phyloP scores from a whole-genome alignment of 1,140 invertebrate genomes.

The Whitmania pigra region DNA sequence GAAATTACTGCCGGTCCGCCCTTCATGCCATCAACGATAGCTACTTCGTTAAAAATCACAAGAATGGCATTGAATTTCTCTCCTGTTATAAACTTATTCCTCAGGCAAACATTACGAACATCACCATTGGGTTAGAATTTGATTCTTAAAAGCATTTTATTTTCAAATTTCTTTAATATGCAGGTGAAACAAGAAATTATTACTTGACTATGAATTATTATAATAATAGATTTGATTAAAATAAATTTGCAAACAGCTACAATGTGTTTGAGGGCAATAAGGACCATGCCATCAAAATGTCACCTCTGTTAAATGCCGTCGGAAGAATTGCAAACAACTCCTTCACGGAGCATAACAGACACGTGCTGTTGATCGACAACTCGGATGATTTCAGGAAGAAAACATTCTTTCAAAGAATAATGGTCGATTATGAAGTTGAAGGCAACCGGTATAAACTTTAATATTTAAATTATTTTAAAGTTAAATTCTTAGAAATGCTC shows the following conservation, averaged over 20 bases:
- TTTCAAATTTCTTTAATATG: too few relatives aligned
- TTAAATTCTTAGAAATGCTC: not conserved
- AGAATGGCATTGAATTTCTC: constrained; percentile 37
- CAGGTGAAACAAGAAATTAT: too few relatives aligned
- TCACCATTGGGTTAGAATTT: constrained; percentile 33
- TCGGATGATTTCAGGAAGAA: constrained; percentile 48
- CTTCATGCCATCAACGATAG: constrained; percentile 35
- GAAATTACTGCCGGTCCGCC: constrained; percentile 37
- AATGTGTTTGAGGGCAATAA: constrained; percentile 36
- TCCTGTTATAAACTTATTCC: constrained; percentile 30
- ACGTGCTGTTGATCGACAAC: constrained; percentile 75
- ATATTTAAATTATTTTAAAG: too few relatives aligned
- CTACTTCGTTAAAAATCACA: constrained; percentile 32
- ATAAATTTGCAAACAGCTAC: constrained; percentile 1
- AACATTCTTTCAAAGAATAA: constrained; percentile 37
- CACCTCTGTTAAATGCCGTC: constrained; percentile 37
- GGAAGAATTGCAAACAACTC: constrained; percentile 53
- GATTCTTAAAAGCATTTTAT: too few relatives aligned
- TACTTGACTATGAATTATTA: too few relatives aligned
- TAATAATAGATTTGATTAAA: too few relatives aligned
- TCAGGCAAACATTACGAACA: constrained; percentile 30
- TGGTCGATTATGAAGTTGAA: constrained; percentile 54
- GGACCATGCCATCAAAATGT: constrained; percentile 36
- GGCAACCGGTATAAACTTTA: constrained; percentile 50
- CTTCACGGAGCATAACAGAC: constrained; percentile 66